Evolutionary conservation across 2,113 vertebrate genomes (phyloP).

Genomic region (Poeciliopsis prolifica): DNA sequence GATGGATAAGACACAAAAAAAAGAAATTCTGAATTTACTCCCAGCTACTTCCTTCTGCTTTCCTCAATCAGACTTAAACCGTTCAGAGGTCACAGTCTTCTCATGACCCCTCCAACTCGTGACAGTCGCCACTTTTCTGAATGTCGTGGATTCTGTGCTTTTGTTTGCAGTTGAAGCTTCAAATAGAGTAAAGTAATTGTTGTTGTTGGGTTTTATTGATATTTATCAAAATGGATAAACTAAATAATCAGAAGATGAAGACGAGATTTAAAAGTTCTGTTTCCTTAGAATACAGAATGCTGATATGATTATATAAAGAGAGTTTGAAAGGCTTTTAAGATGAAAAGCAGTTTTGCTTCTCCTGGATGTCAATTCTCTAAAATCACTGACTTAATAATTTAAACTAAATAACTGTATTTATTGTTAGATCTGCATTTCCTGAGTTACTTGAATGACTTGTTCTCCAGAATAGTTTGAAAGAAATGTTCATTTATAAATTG

Average conservation of each 20-base stretch:
- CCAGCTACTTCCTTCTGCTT: background rate
- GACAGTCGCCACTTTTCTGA: background rate
- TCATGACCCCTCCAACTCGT: slow-evolving; percentile 2
- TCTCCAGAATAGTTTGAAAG: no score
- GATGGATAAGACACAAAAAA: background rate
- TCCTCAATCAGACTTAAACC: background rate
- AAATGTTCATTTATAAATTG: background rate
- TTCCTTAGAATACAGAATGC: background rate
- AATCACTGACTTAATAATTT: no score
- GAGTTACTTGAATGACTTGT: no score
- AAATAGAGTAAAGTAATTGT: background rate
- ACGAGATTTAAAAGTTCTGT: background rate
- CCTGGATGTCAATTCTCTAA: no score
- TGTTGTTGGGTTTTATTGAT: background rate
- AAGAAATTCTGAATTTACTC: background rate
- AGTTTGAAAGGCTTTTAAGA: background rate
- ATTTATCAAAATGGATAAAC: background rate
- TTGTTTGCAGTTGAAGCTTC: background rate
- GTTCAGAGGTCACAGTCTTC: slow-evolving; percentile 1
- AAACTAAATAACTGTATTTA: no score
- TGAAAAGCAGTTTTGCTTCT: background rate
- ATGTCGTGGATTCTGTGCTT: background rate
- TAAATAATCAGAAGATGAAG: background rate
- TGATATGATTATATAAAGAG: background rate
- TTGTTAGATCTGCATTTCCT: no score